Conservation (phyloP, 2,888 invertebrate species). For the Oligia latruncula region DNA sequence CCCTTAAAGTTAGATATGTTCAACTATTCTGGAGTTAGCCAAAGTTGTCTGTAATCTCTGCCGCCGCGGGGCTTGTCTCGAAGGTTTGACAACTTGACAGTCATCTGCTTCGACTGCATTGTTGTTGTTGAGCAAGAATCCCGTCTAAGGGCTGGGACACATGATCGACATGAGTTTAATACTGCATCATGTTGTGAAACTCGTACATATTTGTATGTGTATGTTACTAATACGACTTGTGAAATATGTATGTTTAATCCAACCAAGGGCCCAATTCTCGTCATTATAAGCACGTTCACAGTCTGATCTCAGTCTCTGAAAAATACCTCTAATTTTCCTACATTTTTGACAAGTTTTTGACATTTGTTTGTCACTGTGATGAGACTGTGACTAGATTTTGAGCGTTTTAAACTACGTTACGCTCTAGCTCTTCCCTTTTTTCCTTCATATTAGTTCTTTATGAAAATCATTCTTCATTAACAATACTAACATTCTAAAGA, state of each 20-base stretch:
- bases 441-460: not conserved
- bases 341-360: not conserved
- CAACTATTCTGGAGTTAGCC: conserved; percentile 22
- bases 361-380: not conserved
- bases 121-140: conserved; percentile 33
- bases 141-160: not conserved
- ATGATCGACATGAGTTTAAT: conserved; percentile 5
- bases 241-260: not conserved
- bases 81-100: conserved; percentile 53
- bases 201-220: not conserved
- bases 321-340: not conserved
- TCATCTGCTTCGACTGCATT: conserved; percentile 28
- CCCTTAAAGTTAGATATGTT: not conserved
- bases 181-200: not conserved
- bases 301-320: not conserved
- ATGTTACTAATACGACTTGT: not conserved
- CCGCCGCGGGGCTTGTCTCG: conserved; percentile 30
- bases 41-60: conserved; percentile 37
- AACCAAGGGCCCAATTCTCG: not conserved
- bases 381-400: no score
- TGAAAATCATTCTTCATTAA: not conserved
- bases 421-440: not conserved
- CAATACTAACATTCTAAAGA: not conserved
- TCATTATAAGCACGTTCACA: not conserved
- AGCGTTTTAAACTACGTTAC: not conserved